A percentile compares a stretch with the other conserved stretches of the same genome.
Conservation (phyloP, 2,113 vertebrate species). For the Isurus oxyrinchus region DNA sequence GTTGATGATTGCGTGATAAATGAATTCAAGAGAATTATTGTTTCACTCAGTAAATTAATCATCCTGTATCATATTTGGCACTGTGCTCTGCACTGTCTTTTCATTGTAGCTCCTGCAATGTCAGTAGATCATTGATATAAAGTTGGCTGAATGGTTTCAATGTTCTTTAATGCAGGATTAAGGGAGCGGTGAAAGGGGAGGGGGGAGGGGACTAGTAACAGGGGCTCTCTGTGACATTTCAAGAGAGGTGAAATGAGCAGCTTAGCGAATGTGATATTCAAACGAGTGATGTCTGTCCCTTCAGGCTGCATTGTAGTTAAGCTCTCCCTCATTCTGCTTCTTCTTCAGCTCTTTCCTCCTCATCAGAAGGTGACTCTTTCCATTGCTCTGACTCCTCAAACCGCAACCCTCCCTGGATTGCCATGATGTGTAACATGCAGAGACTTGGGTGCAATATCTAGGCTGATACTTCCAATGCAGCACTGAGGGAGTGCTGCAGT, state of each 20-base stretch:
- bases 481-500: not conserved
- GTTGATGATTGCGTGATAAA: not conserved
- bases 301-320: not conserved
- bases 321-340: not conserved
- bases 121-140: not conserved
- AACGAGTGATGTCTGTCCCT: not conserved
- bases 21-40: slow-evolving; percentile 8
- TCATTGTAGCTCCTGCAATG: not conserved
- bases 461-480: not conserved
- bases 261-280: not conserved
- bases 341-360: not conserved
- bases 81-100: not conserved
- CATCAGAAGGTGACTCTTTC: not conserved
- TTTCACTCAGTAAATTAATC: not conserved
- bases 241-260: not conserved
- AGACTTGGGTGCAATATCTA: not conserved
- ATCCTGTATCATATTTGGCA: not conserved
- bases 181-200: not conserved
- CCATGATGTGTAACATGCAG: not conserved
- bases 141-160: not conserved
- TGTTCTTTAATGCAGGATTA: not conserved
- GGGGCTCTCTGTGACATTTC: not conserved
- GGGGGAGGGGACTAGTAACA: not conserved
- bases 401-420: not conserved
- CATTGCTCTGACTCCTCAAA: not conserved